Evolutionary conservation across 53 echinoderm and acorn worm genomes (phyloP), one percentile per base, ranked within the genome.

Genomic region (Pentamera pediparva): DNA sequence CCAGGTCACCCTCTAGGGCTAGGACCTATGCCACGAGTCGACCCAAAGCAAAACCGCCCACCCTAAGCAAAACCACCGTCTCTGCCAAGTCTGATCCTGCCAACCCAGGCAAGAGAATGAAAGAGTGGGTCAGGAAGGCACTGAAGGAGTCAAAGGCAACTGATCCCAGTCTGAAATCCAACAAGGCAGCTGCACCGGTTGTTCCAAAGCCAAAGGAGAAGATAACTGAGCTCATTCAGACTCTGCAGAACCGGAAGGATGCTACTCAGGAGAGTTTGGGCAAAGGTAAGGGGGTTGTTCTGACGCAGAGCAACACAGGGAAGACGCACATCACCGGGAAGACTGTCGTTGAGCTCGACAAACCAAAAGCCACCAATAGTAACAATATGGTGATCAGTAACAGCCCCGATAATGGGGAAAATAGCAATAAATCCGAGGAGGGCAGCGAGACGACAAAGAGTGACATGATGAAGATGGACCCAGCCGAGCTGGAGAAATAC

Each of bases 401-500:
- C 6, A 13, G 53, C 20, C 25, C 33, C 25, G 73, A 34, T 3
- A 72, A 35, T 32, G 43, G 20, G 5, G 30, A 24, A 9, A 11
- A 26, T 2, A 19, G 30, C 30, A 67, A 41, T 29, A 30, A 43
- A 11, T 40, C 39, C 26, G 29, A 22, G 29, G 41, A 67, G 40
- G 36, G 53, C 3, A 72, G 36, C 3, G 30, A 53, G 51, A 22
- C 51, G 19, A 24, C 34, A 31, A 26, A 49, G 31, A 57, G 45
- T 74, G 79, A 76, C 35, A 85, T 67, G n/a, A 63, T 92, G 65
- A 77, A 80, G 8, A 98, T 98, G 47, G 86, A 89, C 54, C 98
- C 98, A 13, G 98, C 92, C 59, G 98, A 98, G 39, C 92, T 98
- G 83, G 92, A 98, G 49, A 98, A 98, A 61, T 98, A 98, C 50